phyloP scores from a whole-genome alignment of 2,797 vertebrate species.

The Pangasius mekongensis region DNA sequence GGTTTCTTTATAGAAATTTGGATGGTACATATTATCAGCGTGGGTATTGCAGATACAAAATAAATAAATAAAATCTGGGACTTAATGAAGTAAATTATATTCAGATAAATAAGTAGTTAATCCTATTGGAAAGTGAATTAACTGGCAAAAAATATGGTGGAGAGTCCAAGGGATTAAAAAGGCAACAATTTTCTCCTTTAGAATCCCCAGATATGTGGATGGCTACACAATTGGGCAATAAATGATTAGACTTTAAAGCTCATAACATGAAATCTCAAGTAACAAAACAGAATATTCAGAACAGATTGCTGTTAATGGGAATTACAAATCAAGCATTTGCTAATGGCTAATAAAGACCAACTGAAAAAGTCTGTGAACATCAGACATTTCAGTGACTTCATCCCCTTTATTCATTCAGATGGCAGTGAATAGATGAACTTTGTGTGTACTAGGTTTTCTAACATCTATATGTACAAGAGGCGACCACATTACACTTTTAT shows the following conservation, averaged over 20 bases:
- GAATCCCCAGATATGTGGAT: background rate
- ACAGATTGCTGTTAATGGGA: slow-evolving; percentile 5
- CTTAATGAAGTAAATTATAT: background rate
- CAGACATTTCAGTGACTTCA: slow-evolving; percentile 50
- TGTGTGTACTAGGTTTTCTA: slow-evolving; percentile 68
- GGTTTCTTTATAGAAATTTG: slow-evolving; percentile 19
- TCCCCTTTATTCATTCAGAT: slow-evolving; percentile 63
- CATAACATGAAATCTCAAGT: background rate
- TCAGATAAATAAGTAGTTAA: background rate
- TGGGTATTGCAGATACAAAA: background rate
- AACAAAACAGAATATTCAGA: background rate
- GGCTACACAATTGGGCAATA: no score
- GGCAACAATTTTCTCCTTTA: background rate
- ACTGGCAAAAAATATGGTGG: background rate
- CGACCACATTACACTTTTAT: slow-evolving; percentile 80
- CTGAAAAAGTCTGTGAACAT: background rate
- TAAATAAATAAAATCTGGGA: background rate
- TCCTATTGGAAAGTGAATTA: slow-evolving; percentile 6
- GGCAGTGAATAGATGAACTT: slow-evolving; percentile 66
- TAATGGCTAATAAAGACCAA: slow-evolving; percentile 18
- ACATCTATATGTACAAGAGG: slow-evolving; percentile 75
- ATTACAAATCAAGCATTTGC: slow-evolving; percentile 14
- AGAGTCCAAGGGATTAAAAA: background rate
- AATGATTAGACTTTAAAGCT: background rate
- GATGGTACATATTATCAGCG: slow-evolving; percentile 14